These are phyloP conservation scores for Camptogramma bilineatum DNA, from an alignment of 2,888 invertebrate species.

Conservation along the genomic window DNA sequence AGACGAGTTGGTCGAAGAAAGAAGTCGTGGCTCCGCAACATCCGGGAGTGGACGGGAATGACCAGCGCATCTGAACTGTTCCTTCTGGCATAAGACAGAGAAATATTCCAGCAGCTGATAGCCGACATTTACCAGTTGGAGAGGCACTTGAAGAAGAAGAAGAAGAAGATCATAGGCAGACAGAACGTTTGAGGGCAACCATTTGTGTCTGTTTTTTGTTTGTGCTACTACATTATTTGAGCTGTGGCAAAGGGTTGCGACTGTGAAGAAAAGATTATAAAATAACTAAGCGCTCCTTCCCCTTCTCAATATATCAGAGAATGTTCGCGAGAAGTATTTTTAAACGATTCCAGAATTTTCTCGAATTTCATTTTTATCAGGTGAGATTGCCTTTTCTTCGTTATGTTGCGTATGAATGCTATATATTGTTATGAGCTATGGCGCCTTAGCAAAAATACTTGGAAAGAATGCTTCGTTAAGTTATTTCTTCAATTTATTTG, in stretches of 20 bases:
- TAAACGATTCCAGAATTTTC: constrained; percentile 42
- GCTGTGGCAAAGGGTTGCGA: constrained; percentile 40
- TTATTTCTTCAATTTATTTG: background rate
- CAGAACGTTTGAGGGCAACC: no score
- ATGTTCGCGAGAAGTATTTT: constrained; percentile 41
- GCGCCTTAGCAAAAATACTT: constrained; percentile 3
- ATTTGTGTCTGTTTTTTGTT: no score
- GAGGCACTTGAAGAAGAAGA: no score
- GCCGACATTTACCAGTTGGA: no score
- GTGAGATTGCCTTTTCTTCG: constrained; percentile 43
- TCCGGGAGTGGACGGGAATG: no score
- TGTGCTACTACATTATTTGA: constrained; percentile 9
- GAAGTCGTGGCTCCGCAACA: no score
- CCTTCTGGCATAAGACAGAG: no score
- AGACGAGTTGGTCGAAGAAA: no score
- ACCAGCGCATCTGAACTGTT: no score
- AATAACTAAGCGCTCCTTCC: constrained; percentile 35
- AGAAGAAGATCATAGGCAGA: no score
- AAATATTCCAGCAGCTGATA: no score
- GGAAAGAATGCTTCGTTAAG: background rate
- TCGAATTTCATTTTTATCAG: constrained; percentile 43
- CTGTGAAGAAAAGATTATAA: constrained; percentile 56
- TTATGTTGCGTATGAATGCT: constrained; percentile 21
- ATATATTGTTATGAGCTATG: constrained; percentile 12
- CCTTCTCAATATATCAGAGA: constrained; percentile 39